Percentiles rank a stretch among this genome's conserved stretches.
Conservation (phyloP, 37 sponge, comb jelly and placozoan species). For the Halichondria panicea region DNA sequence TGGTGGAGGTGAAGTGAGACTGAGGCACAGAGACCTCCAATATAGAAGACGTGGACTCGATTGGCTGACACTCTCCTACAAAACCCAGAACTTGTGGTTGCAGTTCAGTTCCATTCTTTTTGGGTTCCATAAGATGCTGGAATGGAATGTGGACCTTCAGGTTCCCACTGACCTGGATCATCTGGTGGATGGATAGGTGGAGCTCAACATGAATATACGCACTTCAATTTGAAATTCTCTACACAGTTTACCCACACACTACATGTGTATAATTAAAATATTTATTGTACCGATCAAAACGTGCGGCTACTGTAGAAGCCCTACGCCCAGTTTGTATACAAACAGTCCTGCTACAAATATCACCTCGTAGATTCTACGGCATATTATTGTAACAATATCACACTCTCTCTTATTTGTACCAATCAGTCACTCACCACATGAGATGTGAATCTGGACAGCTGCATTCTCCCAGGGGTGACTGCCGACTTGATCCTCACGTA, state of each 20-base stretch:
- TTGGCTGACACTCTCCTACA: constrained; percentile 61
- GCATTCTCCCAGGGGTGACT: constrained; percentile 32
- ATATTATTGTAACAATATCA: too few relatives aligned
- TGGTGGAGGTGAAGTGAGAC: constrained; percentile 52
- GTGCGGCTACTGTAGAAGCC: too few relatives aligned
- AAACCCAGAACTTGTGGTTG: constrained; percentile 41
- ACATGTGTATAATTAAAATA: too few relatives aligned
- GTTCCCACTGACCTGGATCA: constrained; percentile 51
- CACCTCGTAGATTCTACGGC: too few relatives aligned
- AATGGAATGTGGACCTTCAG: constrained; percentile 15
- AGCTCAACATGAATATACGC: too few relatives aligned
- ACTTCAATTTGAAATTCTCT: too few relatives aligned
- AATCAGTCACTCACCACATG: constrained; percentile 25
- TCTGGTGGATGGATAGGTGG: too few relatives aligned
- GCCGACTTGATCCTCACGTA: constrained; percentile 50
- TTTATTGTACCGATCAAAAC: too few relatives aligned
- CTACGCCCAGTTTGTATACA: too few relatives aligned
- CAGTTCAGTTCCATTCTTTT: not conserved
- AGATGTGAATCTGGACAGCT: constrained; percentile 54
- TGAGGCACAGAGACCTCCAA: constrained; percentile 56
- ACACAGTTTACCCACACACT: too few relatives aligned
- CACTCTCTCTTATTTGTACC: not conserved
- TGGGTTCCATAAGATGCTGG: not conserved
- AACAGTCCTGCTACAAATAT: too few relatives aligned
- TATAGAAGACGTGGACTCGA: constrained; percentile 50